Evolutionary conservation across 2,888 invertebrate genomes (phyloP).

Genomic region (Anaspis maculata): DNA sequence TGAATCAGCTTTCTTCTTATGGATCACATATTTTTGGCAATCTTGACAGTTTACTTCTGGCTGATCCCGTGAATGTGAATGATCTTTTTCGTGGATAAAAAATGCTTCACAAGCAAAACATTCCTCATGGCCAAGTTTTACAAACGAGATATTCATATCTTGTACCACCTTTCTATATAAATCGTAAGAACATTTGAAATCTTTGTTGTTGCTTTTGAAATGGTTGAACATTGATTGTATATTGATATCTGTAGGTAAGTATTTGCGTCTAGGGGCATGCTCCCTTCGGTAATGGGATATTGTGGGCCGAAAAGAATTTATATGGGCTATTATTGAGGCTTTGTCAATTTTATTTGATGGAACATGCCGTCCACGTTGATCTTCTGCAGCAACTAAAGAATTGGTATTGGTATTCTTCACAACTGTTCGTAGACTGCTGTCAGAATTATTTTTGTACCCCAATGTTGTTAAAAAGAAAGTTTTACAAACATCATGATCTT

Average conservation of each 20-base stretch:
- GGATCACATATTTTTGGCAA: not conserved
- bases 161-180: not conserved
- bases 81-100: too few species aligned
- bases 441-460: not conserved
- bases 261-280: not conserved
- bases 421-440: not conserved
- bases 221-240: not conserved
- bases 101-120: not conserved
- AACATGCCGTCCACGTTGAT: not conserved
- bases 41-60: not conserved
- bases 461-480: not conserved
- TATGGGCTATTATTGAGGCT: not conserved
- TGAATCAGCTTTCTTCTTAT: not conserved
- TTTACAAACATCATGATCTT: not conserved
- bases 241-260: not conserved
- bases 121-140: not conserved
- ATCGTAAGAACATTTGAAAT: not conserved
- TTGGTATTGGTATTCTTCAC: not conserved
- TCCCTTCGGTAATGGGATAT: not conserved
- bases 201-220: not conserved
- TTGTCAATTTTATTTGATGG: not conserved
- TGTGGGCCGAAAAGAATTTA: not conserved
- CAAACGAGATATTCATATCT: not conserved
- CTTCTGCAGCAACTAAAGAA: not conserved
- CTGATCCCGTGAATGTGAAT: not conserved